Evolutionary conservation across 2,113 vertebrate species (phyloP).

Genomic region (Coreoperca whiteheadi): DNA sequence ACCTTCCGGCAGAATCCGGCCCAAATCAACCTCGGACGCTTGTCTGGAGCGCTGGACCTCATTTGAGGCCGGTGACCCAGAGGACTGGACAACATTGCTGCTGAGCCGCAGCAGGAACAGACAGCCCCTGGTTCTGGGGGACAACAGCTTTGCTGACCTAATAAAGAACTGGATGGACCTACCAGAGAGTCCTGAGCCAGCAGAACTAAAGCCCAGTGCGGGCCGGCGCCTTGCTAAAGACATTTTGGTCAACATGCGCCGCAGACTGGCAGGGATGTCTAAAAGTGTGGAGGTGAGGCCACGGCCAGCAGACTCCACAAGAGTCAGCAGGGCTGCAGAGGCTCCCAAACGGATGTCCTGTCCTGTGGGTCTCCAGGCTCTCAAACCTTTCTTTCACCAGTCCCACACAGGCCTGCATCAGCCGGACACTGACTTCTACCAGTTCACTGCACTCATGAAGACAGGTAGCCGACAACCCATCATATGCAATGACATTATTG

Average conservation of each 20-base stretch:
- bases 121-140: slow-evolving; percentile 94
- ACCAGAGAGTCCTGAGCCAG: slow-evolving; percentile 88
- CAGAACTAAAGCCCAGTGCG: slow-evolving; percentile 69
- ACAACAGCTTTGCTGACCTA: slow-evolving; percentile 98
- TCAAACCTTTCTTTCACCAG: slow-evolving; percentile 91
- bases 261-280: slow-evolving; percentile 89
- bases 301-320: slow-evolving; percentile 54
- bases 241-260: slow-evolving; percentile 92
- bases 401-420: slow-evolving; percentile 90
- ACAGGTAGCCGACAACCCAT: slow-evolving; percentile 96
- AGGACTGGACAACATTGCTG: slow-evolving; percentile 93
- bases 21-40: slow-evolving; percentile 95
- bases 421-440: slow-evolving; percentile 88
- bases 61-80: slow-evolving; percentile 85
- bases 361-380: slow-evolving; percentile 87
- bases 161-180: slow-evolving; percentile 99
- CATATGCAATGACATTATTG: slow-evolving; percentile 94
- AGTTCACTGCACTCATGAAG: slow-evolving; percentile 92
- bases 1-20: slow-evolving; percentile 83
- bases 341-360: slow-evolving; percentile 91
- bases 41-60: slow-evolving; percentile 94
- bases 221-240: slow-evolving; percentile 90
- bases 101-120: slow-evolving; percentile 94
- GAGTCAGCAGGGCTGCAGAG: slow-evolving; percentile 69
- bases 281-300: slow-evolving; percentile 78